Evolutionary conservation across 2,797 vertebrate genomes (phyloP), one percentile per base, ranked within the genome.

Genomic region (Spondyliosoma cantharus): DNA sequence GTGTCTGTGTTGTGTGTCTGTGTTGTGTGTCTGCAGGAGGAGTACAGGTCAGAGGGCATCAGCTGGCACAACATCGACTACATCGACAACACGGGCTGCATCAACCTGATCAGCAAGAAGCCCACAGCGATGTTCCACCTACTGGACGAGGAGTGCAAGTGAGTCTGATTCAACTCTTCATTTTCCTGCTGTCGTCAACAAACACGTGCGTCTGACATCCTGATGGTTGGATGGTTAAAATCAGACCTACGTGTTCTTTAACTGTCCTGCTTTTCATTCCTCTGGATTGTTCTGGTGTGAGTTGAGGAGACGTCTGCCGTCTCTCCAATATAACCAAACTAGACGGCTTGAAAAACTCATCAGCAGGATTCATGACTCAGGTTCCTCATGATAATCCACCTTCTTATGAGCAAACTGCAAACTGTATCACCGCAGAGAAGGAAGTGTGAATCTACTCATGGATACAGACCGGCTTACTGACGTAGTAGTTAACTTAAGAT

Each of bases 131-230:
- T 99, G 82, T 97, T 99, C 93, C 97, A 99, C 89, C 96, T 99
- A 70, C 95, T 99, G 94, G 98, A 99, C 74, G 98, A 99, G 83
- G 98, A 99, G 92, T 98, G 97, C 97, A 99, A 99, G 98, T 99
- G 90, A 96, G 97, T 97, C 62, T 8, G 63, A 46, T 27, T 46
- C 42, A 75, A 45, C 6, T 29, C 3, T 3, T 32, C 15, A 17
- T 56, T 24, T 49, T 32, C 29, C 60, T 32, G 12, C 32, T 46
- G 27, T 14, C 25, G 20, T 20, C 27, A 69, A 61, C 27, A 13
- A 7, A 49, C n/a, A 45, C 4, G 9, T n/a, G 17, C 17, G 25
- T 32, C 46, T 8, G n/a, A 24, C 29, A 2, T 50, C 20, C 54
- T 74, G 58, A 65, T 7, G 16, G 37, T 17, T 58, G 16, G 24